These are phyloP conservation scores for Sinocyclocheilus anshuiensis DNA, from an alignment of 2,113 vertebrate species.

Conservation along the genomic window DNA sequence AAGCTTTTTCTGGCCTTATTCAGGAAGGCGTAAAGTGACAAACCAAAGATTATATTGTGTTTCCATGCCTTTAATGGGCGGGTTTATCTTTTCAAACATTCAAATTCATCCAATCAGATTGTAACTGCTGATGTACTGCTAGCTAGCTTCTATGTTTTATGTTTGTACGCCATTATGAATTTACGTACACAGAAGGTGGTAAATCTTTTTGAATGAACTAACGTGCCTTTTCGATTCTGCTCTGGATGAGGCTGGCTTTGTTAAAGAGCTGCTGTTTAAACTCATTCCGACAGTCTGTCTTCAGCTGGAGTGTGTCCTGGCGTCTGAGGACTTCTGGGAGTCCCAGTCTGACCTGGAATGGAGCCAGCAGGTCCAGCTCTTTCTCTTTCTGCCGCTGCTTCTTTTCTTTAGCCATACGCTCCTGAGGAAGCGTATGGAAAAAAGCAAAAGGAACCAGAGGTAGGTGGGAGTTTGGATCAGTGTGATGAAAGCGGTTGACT, in stretches of 20 bases:
- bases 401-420: conserved; percentile 68
- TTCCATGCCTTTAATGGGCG: neutral
- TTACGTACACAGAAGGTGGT: neutral
- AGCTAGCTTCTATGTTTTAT: neutral
- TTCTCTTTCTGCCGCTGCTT: conserved; percentile 64
- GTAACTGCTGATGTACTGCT: neutral
- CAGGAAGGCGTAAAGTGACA: neutral
- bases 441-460: neutral
- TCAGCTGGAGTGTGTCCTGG: conserved; percentile 68
- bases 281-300: conserved; percentile 71
- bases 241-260: conserved; percentile 79
- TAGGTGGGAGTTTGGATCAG: neutral
- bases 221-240: conserved; percentile 74
- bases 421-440: no score
- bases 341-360: conserved; percentile 70
- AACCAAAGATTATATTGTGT: neutral
- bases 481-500: no score
- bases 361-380: conserved; percentile 79
- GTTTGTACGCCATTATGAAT: neutral
- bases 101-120: neutral
- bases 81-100: neutral
- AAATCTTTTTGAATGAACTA: neutral
- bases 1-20: neutral
- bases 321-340: conserved; percentile 62
- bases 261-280: conserved; percentile 73